These are phyloP conservation scores for Pissodes strobi DNA, from an alignment of 1,140 invertebrate genomes.

Conservation along the genomic window DNA sequence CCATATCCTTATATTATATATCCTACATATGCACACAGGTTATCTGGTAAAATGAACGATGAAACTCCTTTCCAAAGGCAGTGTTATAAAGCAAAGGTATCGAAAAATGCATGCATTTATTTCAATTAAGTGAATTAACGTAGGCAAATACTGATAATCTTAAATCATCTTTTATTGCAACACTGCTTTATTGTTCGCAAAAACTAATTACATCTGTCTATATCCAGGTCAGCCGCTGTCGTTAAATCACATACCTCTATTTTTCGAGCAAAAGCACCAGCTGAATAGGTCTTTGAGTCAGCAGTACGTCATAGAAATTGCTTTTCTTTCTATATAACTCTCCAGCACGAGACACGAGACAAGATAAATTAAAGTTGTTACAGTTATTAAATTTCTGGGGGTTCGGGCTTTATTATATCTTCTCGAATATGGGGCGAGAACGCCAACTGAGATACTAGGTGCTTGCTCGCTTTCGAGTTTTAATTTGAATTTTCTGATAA, in stretches of 20 bases:
- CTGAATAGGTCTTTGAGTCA: constrained; percentile 18
- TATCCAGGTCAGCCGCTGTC: background rate
- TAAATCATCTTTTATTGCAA: too few species aligned
- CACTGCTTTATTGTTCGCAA: too few species aligned
- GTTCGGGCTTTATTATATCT: constrained; percentile 34
- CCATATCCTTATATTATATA: too few species aligned
- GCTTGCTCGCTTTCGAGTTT: background rate
- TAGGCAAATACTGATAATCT: too few species aligned
- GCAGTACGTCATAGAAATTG: constrained; percentile 34
- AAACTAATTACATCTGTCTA: too few species aligned
- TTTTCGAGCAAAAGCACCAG: constrained; percentile 7
- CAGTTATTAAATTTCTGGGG: constrained; percentile 35
- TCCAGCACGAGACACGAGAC: constrained; percentile 28
- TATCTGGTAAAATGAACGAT: too few species aligned
- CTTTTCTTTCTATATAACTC: constrained; percentile 29
- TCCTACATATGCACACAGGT: too few species aligned
- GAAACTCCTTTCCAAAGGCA: too few species aligned
- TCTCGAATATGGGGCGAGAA: constrained; percentile 4
- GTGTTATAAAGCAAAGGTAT: too few species aligned
- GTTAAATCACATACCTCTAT: constrained; percentile 12
- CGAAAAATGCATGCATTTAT: too few species aligned
- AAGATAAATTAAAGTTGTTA: constrained; percentile 39
- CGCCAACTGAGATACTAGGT: background rate
- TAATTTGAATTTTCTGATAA: constrained; percentile 8
- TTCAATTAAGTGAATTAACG: too few species aligned